These are phyloP conservation scores for Glyptemys insculpta DNA, from an alignment of 2,797 vertebrate genomes.

Conservation along the genomic window DNA sequence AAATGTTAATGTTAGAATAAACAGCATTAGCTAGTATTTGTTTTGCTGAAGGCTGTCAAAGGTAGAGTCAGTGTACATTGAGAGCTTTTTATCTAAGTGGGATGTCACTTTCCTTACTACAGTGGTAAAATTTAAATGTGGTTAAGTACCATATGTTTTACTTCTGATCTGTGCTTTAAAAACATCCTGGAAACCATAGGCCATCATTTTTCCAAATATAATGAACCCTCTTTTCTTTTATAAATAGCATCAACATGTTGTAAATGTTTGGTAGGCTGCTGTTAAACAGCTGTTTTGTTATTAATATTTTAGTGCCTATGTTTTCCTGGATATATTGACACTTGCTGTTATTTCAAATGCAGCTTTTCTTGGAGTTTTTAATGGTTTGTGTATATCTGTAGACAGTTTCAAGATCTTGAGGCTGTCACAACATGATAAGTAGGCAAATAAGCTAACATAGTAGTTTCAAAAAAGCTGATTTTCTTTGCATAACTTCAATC, in stretches of 20 bases:
- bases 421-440: conserved; percentile 77
- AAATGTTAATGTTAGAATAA: conserved; percentile 53
- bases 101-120: conserved; percentile 55
- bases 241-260: conserved; percentile 45
- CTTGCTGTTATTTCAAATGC: conserved; percentile 75
- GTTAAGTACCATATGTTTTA: conserved; percentile 25
- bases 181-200: conserved; percentile 29
- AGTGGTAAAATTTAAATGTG: conserved; percentile 54
- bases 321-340: conserved; percentile 78
- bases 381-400: conserved; percentile 78
- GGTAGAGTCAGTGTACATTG: not conserved
- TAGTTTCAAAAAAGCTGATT: conserved; percentile 74
- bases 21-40: conserved; percentile 30
- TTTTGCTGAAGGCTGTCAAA: conserved; percentile 67
- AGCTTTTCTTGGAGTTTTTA: conserved; percentile 76
- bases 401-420: conserved; percentile 77
- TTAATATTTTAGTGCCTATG: conserved; percentile 77
- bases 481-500: conserved; percentile 67
- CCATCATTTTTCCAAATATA: conserved; percentile 28
- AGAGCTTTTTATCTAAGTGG: not conserved
- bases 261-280: conserved; percentile 45
- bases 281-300: conserved; percentile 74
- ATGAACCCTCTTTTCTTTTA: conserved; percentile 38
- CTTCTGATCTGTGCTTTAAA: conserved; percentile 43
- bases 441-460: conserved; percentile 73